These are phyloP conservation scores for Machaerirhynchus nigripectus DNA, from an alignment of 2,113 vertebrate species.

Conservation along the genomic window DNA sequence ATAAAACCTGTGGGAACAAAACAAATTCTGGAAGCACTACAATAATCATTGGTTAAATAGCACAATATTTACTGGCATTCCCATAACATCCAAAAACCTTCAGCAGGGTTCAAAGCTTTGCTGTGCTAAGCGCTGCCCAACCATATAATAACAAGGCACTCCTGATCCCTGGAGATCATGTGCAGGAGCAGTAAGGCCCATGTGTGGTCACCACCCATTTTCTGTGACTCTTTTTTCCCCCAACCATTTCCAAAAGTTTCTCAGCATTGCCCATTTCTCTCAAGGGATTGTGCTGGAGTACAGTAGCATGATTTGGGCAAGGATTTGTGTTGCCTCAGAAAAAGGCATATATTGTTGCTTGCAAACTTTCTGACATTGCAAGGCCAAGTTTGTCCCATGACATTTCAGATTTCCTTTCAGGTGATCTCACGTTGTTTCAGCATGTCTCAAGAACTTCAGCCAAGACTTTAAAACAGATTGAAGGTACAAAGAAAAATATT, in stretches of 20 bases:
- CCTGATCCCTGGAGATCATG: not conserved
- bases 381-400: not conserved
- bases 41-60: not conserved
- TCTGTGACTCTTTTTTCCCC: not conserved
- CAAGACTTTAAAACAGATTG: not conserved
- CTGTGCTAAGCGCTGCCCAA: not conserved
- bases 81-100: not conserved
- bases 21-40: not conserved
- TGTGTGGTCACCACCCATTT: not conserved
- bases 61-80: not conserved
- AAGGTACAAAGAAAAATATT: not conserved
- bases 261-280: not conserved
- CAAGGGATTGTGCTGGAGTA: not conserved
- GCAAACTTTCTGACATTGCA: not conserved
- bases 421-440: not conserved
- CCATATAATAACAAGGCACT: not conserved
- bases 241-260: not conserved
- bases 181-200: not conserved
- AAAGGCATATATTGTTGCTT: not conserved
- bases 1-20: conserved; percentile 3
- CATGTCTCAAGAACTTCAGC: not conserved
- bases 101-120: not conserved
- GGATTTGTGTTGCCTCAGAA: not conserved
- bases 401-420: not conserved
- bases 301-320: not conserved